Base-by-base conservation (phyloP, 2,113 vertebrate species). In the Chrysochloris asiatica region DNA sequence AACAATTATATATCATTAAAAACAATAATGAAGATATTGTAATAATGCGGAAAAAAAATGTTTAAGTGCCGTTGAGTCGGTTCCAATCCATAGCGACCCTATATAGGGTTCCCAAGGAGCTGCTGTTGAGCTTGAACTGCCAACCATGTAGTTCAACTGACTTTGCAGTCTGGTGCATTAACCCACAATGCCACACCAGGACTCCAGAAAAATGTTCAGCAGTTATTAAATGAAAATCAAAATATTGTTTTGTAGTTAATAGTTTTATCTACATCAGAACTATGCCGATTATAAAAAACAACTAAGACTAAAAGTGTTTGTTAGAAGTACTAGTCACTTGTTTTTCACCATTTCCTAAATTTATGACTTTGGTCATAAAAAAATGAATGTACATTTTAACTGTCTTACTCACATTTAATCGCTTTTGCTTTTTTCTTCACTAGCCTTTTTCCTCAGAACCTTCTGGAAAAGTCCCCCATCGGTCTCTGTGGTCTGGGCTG, bases 401-500 rank as follows among this genome's bases (percentile, higher is more conserved):
- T 76, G 52, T 76, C 22, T 52, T 91, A 97, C 96, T 94, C 85
- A 96, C 96, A 28, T 43, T 61, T 11, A 43, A 26, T 33, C 0
- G 14, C 47, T 28, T 65, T 26, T 85, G 81, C 76, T 78, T 48
- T 87, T 88, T 82, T 86, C 89, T n/a, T 78, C 91, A 54, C 90
- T 80, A 14, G 36, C 43, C 85, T 85, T n/a, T 76, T 72, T 16
- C 67, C 88, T 87, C 75, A 48, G 33, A 45, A 79, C 82, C 78
- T 88, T 87, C 75, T n/a, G 45, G 88, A 76, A 93, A 95, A 88
- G 45, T 92, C 95, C 92, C 84, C 79, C 77, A 56, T 87, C 95
- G 3, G n/a, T 63, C 36, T 67, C 79, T n/a, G 47, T 33, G 73
- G 91, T 94, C 69, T 21, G 92, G 54, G 76, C n/a, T 50, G 88